Percentiles rank a stretch among this genome's conserved stretches.
These are phyloP conservation scores for Oreotrochilus melanogaster DNA, from an alignment of 2,113 vertebrate species.

Conservation along the genomic window DNA sequence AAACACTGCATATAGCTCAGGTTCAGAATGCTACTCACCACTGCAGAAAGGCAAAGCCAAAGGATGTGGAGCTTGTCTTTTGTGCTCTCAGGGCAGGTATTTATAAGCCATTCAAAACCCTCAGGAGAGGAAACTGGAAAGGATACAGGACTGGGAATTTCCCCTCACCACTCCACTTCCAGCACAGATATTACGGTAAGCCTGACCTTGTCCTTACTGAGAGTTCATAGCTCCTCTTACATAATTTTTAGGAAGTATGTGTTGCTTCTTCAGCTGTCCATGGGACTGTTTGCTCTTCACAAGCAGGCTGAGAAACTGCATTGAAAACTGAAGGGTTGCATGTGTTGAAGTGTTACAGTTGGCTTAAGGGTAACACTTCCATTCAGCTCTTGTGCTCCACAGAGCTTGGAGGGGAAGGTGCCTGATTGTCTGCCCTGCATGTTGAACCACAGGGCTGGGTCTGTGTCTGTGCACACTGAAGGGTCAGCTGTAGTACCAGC, in stretches of 20 bases:
- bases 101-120: slow-evolving; percentile 25
- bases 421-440: not conserved
- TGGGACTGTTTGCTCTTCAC: not conserved
- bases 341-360: not conserved
- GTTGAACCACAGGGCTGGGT: not conserved
- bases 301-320: not conserved
- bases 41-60: not conserved
- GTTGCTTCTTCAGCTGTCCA: not conserved
- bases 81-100: not conserved
- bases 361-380: not conserved
- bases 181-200: not conserved
- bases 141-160: not conserved
- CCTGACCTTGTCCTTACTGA: not conserved
- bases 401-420: not conserved
- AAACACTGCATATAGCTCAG: not conserved
- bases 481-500: rapidly evolving
- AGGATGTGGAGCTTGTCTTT: not conserved
- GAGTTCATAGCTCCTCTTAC: not conserved
- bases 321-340: not conserved
- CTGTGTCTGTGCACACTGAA: not conserved
- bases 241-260: not conserved
- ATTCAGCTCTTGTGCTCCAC: not conserved
- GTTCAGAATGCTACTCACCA: slow-evolving; percentile 34
- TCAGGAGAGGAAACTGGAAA: not conserved
- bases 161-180: not conserved